Base-by-base conservation (phyloP, 2,888 invertebrate species). In the Nezara viridula region DNA sequence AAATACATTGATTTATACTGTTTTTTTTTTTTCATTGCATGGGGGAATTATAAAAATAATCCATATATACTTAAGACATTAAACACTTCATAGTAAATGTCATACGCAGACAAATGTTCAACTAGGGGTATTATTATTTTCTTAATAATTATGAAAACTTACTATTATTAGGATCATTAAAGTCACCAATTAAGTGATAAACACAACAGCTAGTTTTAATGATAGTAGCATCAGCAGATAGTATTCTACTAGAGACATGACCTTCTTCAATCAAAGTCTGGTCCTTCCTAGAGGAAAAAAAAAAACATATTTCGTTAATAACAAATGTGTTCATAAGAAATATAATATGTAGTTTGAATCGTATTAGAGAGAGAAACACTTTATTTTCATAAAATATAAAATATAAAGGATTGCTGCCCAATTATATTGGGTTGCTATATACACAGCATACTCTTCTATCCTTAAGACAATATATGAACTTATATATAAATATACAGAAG, bases 141-240 rank as follows among this genome's bases (percentile, higher is more conserved):
- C 32, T 10, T 40, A 27, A 50, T 50, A 37, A 50, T 19, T 10
- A 86, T 32, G n/a, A 50, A 32, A 47, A 55, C 86, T 86, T 86
- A 86, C 86, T 40, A 52, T 55, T 55, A 24, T 37, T 37, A n/a
- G 50, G 19, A 40, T 86, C 86, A 40, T 6, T 37, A n/a, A 86
- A 86, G 16, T 86, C 86, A 40, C 86, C 86, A n/a, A n/a, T 60
- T n/a, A 86, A 55, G 16, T 86, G 86, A 40, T 86, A 86, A n/a
- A 86, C 40, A 86, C 86, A 86, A n/a, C 86, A 86, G 86, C 86
- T 86, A 40, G 86, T 86, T 86, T 86, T 52, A 19, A 86, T 55
- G 32, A 86, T 55, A 14, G 55, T 55, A 24, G 24, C 55, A 55
- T 86, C 60, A 40, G 86, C 86, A 44, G 52, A 50, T 6, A 86